These are phyloP conservation scores for Lepus oiostolus DNA, from an alignment of 2,797 vertebrate genomes.

Conservation along the genomic window DNA sequence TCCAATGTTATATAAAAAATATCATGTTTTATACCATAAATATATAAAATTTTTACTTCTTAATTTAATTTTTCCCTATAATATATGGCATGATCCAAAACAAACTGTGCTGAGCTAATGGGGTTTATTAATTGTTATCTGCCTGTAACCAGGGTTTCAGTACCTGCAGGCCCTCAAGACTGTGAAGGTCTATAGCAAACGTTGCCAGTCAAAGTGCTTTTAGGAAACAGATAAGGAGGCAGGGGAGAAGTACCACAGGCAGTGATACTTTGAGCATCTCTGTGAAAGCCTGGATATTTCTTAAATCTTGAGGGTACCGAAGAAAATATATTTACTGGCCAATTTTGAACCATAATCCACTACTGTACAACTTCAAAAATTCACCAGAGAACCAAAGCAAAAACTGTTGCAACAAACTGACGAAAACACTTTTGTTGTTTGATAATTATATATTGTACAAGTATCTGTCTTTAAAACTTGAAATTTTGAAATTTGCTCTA, in stretches of 20 bases:
- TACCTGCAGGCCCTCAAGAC: background rate
- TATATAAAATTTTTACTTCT: background rate
- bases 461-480: background rate
- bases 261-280: background rate
- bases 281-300: background rate
- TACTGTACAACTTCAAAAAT: background rate
- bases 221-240: background rate
- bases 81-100: background rate
- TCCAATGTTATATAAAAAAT: background rate
- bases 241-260: too few species aligned
- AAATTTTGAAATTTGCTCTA: background rate
- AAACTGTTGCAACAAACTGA: background rate
- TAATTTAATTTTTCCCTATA: background rate
- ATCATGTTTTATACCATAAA: background rate
- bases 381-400: background rate
- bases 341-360: background rate
- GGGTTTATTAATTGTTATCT: background rate
- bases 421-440: fast-evolving
- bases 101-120: background rate
- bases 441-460: background rate
- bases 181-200: background rate
- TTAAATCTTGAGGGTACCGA: background rate
- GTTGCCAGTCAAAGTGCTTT: background rate
- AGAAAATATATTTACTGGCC: background rate
- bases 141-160: background rate